A percentile compares a stretch with the other conserved stretches of the same genome.
Conservation (phyloP, 2,797 vertebrate species). For the Cyclura pinguis region DNA sequence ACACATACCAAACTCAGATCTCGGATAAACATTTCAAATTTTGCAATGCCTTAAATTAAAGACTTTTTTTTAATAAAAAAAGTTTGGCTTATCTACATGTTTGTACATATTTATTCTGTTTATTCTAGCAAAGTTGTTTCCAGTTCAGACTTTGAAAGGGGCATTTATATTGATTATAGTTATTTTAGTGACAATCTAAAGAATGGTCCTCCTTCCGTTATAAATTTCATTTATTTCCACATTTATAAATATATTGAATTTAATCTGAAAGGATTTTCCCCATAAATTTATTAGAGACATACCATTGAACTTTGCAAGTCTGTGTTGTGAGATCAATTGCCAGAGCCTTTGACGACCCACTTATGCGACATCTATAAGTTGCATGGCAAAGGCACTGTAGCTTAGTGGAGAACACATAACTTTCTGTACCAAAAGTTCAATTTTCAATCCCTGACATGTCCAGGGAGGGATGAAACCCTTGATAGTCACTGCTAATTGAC, state of each 20-base stretch:
- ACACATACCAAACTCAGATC: neutral
- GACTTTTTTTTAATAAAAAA: constrained; percentile 59
- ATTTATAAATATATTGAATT: constrained; percentile 48
- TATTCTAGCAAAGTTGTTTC: constrained; percentile 21
- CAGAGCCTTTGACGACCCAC: constrained; percentile 63
- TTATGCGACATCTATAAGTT: constrained; percentile 68
- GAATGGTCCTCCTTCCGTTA: constrained; percentile 10
- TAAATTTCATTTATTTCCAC: neutral
- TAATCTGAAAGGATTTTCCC: constrained; percentile 57
- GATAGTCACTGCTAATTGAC: neutral
- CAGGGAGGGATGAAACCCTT: neutral
- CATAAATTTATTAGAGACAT: constrained; percentile 56
- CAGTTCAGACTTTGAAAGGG: neutral
- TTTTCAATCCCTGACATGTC: neutral
- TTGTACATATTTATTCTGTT: no score
- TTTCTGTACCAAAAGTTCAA: neutral
- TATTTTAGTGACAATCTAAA: neutral
- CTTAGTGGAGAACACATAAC: neutral
- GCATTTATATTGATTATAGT: constrained; percentile 32
- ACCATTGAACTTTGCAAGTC: constrained; percentile 66
- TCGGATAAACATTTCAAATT: constrained; percentile 61
- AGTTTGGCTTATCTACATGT: constrained; percentile 44
- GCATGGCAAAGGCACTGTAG: neutral
- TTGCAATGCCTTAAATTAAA: constrained; percentile 59
- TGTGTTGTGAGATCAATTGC: constrained; percentile 61